Conservation (phyloP, 2,113 vertebrate species). For the Tragulus kanchil region DNA sequence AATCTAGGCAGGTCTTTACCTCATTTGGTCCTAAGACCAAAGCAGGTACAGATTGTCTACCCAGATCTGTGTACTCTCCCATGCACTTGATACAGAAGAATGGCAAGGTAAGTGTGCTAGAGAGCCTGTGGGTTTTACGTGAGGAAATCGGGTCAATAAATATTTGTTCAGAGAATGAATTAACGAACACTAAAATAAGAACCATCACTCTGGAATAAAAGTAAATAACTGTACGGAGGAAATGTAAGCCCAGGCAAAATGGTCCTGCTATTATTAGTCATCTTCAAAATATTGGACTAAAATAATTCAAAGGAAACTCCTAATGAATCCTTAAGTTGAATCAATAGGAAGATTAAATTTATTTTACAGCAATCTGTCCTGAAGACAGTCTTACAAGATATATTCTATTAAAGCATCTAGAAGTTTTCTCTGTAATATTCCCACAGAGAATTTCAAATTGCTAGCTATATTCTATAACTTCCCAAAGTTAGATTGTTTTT, state of each 20-base stretch:
- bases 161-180: not conserved
- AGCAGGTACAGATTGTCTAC: not conserved
- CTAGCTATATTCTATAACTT: not conserved
- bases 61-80: not conserved
- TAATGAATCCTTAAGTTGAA: conserved; percentile 15
- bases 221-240: not conserved
- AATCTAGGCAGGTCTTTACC: not conserved
- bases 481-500: not conserved
- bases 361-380: not conserved
- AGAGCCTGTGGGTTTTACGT: no score
- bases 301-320: conserved; percentile 56
- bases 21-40: not conserved
- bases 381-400: not conserved
- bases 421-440: not conserved
- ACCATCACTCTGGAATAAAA: not conserved
- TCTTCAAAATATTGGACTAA: not conserved
- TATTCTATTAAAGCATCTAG: not conserved
- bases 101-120: not conserved
- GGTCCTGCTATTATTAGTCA: not conserved
- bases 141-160: no score
- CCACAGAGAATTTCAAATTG: not conserved
- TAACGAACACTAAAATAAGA: not conserved
- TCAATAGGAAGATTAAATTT: conserved; percentile 37
- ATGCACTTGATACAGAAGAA: not conserved
- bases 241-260: not conserved